A percentile compares a stretch with the other conserved stretches of the same genome.
These are phyloP conservation scores for Hirudo medicinalis DNA, from an alignment of 1,140 invertebrate genomes.

Conservation along the genomic window DNA sequence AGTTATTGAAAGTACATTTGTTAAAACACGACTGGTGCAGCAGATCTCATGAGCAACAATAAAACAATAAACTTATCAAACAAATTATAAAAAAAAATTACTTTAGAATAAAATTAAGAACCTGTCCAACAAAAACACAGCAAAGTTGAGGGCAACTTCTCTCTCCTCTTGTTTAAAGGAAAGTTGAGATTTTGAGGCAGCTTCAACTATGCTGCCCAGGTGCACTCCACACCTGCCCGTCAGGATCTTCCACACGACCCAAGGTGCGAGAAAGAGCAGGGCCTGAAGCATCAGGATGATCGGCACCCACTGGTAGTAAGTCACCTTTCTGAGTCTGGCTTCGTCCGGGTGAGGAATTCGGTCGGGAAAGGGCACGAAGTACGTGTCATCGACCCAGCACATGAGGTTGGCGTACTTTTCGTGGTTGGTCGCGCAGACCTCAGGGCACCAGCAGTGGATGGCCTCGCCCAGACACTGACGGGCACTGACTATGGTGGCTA, in stretches of 20 bases:
- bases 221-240: conserved; percentile 20
- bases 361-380: conserved; percentile 30
- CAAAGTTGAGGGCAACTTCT: conserved; percentile 36
- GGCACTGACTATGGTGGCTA: conserved; percentile 42
- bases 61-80: no score
- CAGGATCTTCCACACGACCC: conserved; percentile 19
- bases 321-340: conserved; percentile 19
- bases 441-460: conserved; percentile 41
- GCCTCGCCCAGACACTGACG: conserved; percentile 39
- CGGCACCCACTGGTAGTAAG: conserved; percentile 25
- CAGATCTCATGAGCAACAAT: no score
- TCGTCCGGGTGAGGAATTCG: conserved; percentile 25
- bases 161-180: conserved; percentile 35
- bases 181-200: conserved; percentile 25
- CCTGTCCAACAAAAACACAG: conserved; percentile 34
- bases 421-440: conserved; percentile 19
- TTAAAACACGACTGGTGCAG: no score
- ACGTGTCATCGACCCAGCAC: conserved; percentile 34
- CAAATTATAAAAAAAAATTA: no score
- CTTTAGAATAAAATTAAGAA: background rate
- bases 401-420: conserved; percentile 27
- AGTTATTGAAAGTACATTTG: no score
- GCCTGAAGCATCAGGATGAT: conserved; percentile 23
- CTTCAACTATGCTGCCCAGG: conserved; percentile 13
- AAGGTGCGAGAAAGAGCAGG: conserved; percentile 21